Percentiles rank a stretch among this genome's conserved stretches.
Evolutionary conservation across 2,113 vertebrate genomes (phyloP).

Genomic region (Phoenicopterus ruber): DNA sequence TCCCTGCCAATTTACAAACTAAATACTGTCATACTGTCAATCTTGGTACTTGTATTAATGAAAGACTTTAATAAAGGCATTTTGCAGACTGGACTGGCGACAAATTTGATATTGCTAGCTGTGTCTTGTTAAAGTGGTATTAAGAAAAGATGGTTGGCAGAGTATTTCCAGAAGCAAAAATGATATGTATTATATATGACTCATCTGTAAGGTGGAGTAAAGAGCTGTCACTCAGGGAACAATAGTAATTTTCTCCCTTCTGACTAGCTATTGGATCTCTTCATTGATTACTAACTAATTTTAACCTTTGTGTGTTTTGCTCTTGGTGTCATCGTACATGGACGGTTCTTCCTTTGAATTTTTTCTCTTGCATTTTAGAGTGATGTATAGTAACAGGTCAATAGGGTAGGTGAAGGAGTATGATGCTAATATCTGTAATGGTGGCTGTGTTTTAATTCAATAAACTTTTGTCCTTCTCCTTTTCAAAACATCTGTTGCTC

Average conservation of each 20-base stretch:
- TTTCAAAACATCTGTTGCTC: not conserved
- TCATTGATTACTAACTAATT: not conserved
- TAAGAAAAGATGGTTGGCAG: not conserved
- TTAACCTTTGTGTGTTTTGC: not conserved
- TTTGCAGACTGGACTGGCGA: not conserved
- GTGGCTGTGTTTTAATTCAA: not conserved
- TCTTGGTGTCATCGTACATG: not conserved
- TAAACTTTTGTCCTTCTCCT: not conserved
- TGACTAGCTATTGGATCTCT: not conserved
- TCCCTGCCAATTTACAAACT: not conserved
- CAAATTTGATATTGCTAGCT: conserved; percentile 2
- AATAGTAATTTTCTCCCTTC: not conserved
- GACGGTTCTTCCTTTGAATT: not conserved
- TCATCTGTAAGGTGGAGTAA: not conserved
- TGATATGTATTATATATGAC: not conserved
- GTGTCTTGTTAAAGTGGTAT: conserved; percentile 16
- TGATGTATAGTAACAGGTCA: not conserved
- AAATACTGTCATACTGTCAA: conserved; percentile 32
- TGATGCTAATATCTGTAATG: not conserved
- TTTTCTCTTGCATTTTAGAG: not conserved
- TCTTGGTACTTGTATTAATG: conserved; percentile 9
- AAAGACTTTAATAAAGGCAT: conserved; percentile 19
- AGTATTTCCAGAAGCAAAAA: conserved; percentile 38
- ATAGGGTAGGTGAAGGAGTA: not conserved
- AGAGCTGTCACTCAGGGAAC: not conserved